Conservation (phyloP, 2,888 invertebrate species). For the Zonitis immaculata region DNA sequence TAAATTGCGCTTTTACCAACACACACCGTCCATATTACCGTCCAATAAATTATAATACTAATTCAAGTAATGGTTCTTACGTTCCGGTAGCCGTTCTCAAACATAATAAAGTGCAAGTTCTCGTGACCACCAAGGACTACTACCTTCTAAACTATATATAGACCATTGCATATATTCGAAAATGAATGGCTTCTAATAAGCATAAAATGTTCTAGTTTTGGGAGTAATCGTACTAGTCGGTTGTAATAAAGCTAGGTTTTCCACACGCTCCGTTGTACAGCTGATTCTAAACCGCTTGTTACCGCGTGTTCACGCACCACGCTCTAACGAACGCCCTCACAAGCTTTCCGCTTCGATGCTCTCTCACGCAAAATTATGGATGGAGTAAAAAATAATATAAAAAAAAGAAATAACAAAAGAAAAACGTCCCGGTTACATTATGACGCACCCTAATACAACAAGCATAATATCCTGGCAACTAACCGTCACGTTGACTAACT, state of each 20-base stretch:
- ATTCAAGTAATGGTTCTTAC: slow-evolving; percentile 17
- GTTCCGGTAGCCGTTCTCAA: slow-evolving; percentile 12
- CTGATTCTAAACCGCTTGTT: slow-evolving; percentile 37
- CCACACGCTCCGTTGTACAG: slow-evolving; percentile 22
- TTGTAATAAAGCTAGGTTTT: slow-evolving; percentile 15
- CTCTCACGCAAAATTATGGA: slow-evolving; percentile 36
- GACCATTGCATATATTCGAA: slow-evolving; percentile 4
- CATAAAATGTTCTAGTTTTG: slow-evolving; percentile 29
- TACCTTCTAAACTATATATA: slow-evolving; percentile 12
- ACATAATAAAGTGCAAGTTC: slow-evolving; percentile 18
- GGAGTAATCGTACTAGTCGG: slow-evolving; percentile 9
- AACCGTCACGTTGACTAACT: slow-evolving; percentile 18
- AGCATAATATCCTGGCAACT: slow-evolving; percentile 1
- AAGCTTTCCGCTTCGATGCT: slow-evolving; percentile 32
- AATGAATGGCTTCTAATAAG: slow-evolving; percentile 23
- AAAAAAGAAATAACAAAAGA: too few species aligned
- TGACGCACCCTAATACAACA: slow-evolving; percentile 2
- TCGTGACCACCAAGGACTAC: slow-evolving; percentile 14
- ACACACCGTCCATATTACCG: not conserved
- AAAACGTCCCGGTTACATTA: slow-evolving; percentile 23
- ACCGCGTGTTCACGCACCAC: slow-evolving; percentile 37
- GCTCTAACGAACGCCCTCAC: slow-evolving; percentile 31
- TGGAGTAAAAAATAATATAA: slow-evolving; percentile 34
- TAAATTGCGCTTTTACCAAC: not conserved
- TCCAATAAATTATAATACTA: slow-evolving; percentile 14